Evolutionary conservation across 1,140 invertebrate genomes (phyloP), one percentile per base, ranked within the genome.

Genomic region (Drosophila oshimai): DNA sequence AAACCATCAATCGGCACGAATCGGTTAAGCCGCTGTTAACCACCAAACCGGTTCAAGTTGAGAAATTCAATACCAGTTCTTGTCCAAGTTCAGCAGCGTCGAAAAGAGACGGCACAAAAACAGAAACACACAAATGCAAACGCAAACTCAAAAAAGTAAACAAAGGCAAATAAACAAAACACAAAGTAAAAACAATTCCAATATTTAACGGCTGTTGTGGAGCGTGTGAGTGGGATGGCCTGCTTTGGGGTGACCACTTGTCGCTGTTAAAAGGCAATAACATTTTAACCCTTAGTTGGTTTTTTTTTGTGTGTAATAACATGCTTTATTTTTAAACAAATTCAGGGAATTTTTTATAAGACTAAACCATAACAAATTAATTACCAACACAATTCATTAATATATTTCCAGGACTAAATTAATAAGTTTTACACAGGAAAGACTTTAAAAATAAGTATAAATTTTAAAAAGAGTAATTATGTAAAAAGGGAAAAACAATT

Each of bases 31-130:
- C 26, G 31, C 44, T 64, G 62, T 55, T 64, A 42, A 45, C 42
- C 41, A 73, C 41, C 24, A 76, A 65, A 45, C 57, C 22, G 41
- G 41, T 64, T 36, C 22, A 20, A 18, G 26, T 33, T 29, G 24
- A 6, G 31, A 57, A 72, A 79, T 69, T 75, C 71, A 84, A 86
- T 86, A 73, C 79, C 79, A 73, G 79, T 74, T 83, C 64, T 53
- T 60, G 67, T 73, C 76, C 81, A 86, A 86, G 80, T 86, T 86
- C 81, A 86, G 50, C 72, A 69, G 12, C 36, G 31, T 33, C 18
- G 15, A 54, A 74, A 58, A 67, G 50, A 77, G 68, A 49, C 54
- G 33, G 74, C 64, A 64, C 53, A 50, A 68, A 53, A 79, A 79
- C 75, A 79, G 50, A 76, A 61, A 39, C 45, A 64, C 57, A 37